Percentiles rank a stretch among this genome's conserved stretches.
Evolutionary conservation across 1,140 invertebrate genomes (phyloP).

Genomic region (Diabrotica virgifera): DNA sequence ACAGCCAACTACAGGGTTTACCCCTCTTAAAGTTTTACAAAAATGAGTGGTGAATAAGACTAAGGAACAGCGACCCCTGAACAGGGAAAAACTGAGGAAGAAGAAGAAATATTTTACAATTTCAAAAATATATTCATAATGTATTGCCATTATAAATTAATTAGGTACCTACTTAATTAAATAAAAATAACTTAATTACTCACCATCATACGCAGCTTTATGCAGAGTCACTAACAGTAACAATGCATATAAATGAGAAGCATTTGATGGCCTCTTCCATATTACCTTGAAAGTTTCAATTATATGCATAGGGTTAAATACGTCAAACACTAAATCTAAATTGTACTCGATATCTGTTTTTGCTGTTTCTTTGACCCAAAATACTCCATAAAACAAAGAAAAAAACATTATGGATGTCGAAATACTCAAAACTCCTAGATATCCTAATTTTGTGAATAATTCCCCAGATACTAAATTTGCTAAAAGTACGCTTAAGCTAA

Average conservation of each 20-base stretch:
- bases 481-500: constrained; percentile 41
- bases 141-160: no score
- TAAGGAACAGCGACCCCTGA: no score
- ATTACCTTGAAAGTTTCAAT: constrained; percentile 42
- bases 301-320: constrained; percentile 42
- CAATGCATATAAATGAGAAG: constrained; percentile 30
- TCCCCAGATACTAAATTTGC: constrained; percentile 41
- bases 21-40: no score
- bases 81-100: no score
- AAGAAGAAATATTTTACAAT: no score
- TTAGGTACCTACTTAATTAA: no score
- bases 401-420: constrained; percentile 26
- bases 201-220: constrained; percentile 35
- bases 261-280: constrained; percentile 32
- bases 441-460: constrained; percentile 39
- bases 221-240: constrained; percentile 37
- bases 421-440: constrained; percentile 37
- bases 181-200: not conserved
- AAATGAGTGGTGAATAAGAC: no score
- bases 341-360: constrained; percentile 14
- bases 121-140: no score
- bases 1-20: no score
- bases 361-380: constrained; percentile 42
- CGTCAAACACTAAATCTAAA: constrained; percentile 31
- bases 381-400: constrained; percentile 36